Conservation (phyloP, 2,888 invertebrate species). For the Tipula confusa region DNA sequence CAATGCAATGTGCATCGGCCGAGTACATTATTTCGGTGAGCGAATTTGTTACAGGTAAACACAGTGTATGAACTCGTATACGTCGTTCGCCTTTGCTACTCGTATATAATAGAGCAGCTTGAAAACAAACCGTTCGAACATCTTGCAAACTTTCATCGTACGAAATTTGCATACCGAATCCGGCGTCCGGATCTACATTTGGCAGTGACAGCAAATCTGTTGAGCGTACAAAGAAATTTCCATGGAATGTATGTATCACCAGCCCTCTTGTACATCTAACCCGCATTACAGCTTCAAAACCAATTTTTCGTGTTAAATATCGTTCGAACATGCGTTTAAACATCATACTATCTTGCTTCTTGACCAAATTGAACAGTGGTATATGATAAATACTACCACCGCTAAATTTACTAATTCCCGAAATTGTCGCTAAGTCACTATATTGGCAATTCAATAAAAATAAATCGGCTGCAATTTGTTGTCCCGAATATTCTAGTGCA, state of each 20-base stretch:
- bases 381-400: conserved; percentile 91
- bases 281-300: conserved; percentile 98
- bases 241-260: conserved; percentile 96
- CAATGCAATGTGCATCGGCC: conserved; percentile 91
- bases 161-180: conserved; percentile 91
- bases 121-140: conserved; percentile 90
- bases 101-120: conserved; percentile 95
- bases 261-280: conserved; percentile 91
- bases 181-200: conserved; percentile 96
- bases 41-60: conserved; percentile 82
- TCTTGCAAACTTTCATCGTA: conserved; percentile 89
- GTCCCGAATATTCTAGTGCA: conserved; percentile 93
- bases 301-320: conserved; percentile 93
- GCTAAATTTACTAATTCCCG: conserved; percentile 91
- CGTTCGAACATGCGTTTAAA: conserved; percentile 75
- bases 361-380: conserved; percentile 74
- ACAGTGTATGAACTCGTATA: conserved; percentile 96
- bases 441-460: conserved; percentile 92
- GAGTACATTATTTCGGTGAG: conserved; percentile 80
- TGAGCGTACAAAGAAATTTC: conserved; percentile 98
- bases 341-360: conserved; percentile 65
- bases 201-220: conserved; percentile 94
- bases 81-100: conserved; percentile 92
- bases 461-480: conserved; percentile 92
- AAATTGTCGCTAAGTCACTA: conserved; percentile 88